Percentiles rank a stretch among this genome's conserved stretches.
Conservation (phyloP, 2,113 vertebrate genomes). For the Pipa parva region DNA sequence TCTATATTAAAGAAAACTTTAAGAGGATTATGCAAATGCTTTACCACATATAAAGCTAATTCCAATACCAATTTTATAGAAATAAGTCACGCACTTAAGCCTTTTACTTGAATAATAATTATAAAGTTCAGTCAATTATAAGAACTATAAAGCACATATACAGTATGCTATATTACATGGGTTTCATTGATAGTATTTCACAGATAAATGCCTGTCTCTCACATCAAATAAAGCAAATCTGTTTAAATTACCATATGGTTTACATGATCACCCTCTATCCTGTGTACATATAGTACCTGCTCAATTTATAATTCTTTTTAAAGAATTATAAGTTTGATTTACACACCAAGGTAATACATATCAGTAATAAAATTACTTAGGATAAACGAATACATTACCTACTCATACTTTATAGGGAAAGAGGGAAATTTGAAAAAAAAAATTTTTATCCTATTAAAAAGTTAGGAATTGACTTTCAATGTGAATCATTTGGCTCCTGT, state of each 20-base stretch:
- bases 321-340: too few species aligned
- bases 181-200: not conserved
- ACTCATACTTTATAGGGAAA: too few species aligned
- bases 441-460: too few species aligned
- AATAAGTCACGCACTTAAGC: not conserved
- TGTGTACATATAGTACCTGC: too few species aligned
- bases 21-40: not conserved
- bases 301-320: too few species aligned
- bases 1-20: not conserved
- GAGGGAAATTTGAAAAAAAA: too few species aligned
- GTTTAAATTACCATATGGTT: not conserved
- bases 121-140: not conserved
- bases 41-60: not conserved
- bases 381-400: too few species aligned
- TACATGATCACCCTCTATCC: too few species aligned
- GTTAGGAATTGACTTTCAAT: too few species aligned
- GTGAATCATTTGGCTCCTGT: too few species aligned
- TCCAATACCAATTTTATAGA: not conserved
- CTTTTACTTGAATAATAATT: not conserved
- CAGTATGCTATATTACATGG: not conserved
- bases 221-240: not conserved
- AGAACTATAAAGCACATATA: not conserved
- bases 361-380: too few species aligned
- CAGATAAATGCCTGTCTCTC: not conserved
- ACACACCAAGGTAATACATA: too few species aligned